These are phyloP conservation scores for Anolis apletophallus DNA, from an alignment of 2,797 vertebrate genomes.

Conservation along the genomic window DNA sequence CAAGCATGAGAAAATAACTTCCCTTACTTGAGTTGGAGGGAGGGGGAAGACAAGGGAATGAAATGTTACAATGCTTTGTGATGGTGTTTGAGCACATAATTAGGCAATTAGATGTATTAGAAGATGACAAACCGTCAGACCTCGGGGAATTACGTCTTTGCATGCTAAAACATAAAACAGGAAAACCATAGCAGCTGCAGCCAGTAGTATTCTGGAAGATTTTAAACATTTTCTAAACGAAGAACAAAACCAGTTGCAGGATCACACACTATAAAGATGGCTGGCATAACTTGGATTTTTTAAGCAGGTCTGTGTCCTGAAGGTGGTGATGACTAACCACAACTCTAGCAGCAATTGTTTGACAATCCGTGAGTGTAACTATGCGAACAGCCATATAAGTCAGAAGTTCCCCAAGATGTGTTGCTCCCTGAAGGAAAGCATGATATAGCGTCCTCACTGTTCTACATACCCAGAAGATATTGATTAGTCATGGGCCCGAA, in stretches of 20 bases:
- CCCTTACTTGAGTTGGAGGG: not conserved
- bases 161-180: not conserved
- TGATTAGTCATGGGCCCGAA: too few species aligned
- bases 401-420: not conserved
- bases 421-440: not conserved
- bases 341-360: not conserved
- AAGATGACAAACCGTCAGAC: conserved; percentile 38
- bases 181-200: conserved; percentile 1
- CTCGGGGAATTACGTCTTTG: conserved; percentile 44
- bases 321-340: not conserved
- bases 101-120: conserved; percentile 45
- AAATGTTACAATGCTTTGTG: conserved; percentile 43
- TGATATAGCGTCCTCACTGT: not conserved
- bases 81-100: conserved; percentile 44
- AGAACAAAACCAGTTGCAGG: not conserved
- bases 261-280: not conserved
- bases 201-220: not conserved
- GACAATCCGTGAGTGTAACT: not conserved
- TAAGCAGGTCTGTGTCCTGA: not conserved
- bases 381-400: not conserved
- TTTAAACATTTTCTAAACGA: not conserved
- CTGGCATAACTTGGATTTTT: not conserved
- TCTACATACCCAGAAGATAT: not conserved
- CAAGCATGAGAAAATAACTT: conserved; percentile 19
- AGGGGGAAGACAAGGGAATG: not conserved